Evolutionary conservation across 1,140 invertebrate species (phyloP), one percentile per base, ranked within the genome.

Genomic region (Lordiphosa stackelbergi): DNA sequence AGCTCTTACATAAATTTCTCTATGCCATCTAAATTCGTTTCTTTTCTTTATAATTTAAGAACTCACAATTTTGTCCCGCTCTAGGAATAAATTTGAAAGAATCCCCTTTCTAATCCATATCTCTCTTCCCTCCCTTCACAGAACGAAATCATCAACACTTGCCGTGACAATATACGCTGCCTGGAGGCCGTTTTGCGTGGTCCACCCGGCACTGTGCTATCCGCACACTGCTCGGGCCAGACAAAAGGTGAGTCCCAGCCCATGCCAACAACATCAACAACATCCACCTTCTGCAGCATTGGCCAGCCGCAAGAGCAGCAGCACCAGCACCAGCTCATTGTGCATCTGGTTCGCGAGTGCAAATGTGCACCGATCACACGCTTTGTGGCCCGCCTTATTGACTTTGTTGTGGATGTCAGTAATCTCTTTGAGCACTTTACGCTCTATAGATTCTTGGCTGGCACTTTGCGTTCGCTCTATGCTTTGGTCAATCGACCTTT

Each of bases 71-170:
- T 31, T 7, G 28, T 31, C 28, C 28, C 8, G 28, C 28, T 31
- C 5, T 31, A 8, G 5, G 7, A 31, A 31, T 8, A 8, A 31
- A 8, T 8, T 31, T 1, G 8, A 19, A 3, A 28, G 5, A 7
- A 31, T 8, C 16, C 16, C 1, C 16, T 16, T 31, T 3, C 24
- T 43, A 34, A 31, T 42, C 28, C 2, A 3, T 19, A 42, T 19
- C 40, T 57, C 43, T 38, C 36, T 52, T 45, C n/a, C 12, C 2
- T n/a, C 4, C 35, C 6, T n/a, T 53, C 68, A 35, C 88, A 95
- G 94, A 91, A 90, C 60, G 94, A 95, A 88, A 90, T 95, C 58
- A 89, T 93, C 71, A 91, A 91, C 40, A 93, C 93, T 38, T 95
- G 94, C 87, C 90, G 91, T 77, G 93, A 94, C 70, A 94, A 94